Evolutionary conservation across 2,113 vertebrate species (phyloP).

Genomic region (Catagonus wagneri): DNA sequence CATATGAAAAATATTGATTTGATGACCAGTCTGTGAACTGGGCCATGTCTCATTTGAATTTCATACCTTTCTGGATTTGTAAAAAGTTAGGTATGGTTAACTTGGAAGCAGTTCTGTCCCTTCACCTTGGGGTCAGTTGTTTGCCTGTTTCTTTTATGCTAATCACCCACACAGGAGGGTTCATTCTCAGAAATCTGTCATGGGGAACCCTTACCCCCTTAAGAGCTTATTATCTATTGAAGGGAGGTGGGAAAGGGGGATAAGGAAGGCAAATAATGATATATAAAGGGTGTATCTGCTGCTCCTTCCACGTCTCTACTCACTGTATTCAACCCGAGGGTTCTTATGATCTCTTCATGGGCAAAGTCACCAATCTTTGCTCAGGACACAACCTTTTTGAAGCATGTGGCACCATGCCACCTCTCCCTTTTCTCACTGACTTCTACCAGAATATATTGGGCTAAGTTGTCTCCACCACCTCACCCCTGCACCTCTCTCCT

Average conservation of each 20-base stretch:
- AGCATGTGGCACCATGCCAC: neutral
- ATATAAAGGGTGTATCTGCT: neutral
- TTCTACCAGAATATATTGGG: neutral
- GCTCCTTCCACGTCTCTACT: neutral
- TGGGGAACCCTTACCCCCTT: neutral
- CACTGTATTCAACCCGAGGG: neutral
- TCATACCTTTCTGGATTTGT: constrained; percentile 2
- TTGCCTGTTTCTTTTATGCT: neutral
- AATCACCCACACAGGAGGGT: neutral
- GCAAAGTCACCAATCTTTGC: neutral
- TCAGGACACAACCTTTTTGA: neutral
- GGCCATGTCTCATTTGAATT: constrained; percentile 32
- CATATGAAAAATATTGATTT: neutral
- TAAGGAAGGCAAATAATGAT: neutral
- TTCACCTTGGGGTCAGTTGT: neutral
- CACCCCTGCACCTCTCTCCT: too few species aligned
- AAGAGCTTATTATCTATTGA: neutral
- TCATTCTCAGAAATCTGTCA: constrained; percentile 35
- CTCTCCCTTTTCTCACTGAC: neutral
- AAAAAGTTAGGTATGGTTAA: neutral
- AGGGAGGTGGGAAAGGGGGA: neutral
- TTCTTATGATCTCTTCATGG: neutral
- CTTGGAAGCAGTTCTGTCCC: constrained; percentile 3
- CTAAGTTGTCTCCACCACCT: neutral
- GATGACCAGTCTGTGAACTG: neutral